phyloP scores from a whole-genome alignment of 1,140 invertebrate species.

The Rhopalosiphum maidis region DNA sequence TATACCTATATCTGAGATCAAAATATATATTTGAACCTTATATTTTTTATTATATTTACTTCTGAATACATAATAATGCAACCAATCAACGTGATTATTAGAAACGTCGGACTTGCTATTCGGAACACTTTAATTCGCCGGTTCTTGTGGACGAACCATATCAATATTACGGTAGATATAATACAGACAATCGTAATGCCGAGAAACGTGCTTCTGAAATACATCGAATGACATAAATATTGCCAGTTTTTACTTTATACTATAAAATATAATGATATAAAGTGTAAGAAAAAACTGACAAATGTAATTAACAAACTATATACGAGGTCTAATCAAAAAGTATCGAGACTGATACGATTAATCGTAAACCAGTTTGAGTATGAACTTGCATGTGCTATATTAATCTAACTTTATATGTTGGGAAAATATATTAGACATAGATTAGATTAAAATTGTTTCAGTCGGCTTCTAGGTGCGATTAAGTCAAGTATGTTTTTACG shows the following conservation, averaged over 20 bases:
- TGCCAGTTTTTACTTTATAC: neutral
- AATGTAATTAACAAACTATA: neutral
- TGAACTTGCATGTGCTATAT: too few relatives aligned
- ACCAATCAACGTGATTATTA: conserved; percentile 84
- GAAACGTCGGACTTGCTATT: conserved; percentile 88
- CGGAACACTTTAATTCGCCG: conserved; percentile 86
- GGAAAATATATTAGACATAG: too few relatives aligned
- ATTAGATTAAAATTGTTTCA: too few relatives aligned
- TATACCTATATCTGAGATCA: neutral
- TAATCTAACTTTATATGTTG: too few relatives aligned
- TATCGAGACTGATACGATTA: too few relatives aligned
- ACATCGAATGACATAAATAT: neutral
- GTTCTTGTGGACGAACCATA: conserved; percentile 80
- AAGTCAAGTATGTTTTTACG: too few relatives aligned
- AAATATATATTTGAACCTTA: neutral
- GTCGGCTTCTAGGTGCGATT: too few relatives aligned
- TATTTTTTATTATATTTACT: conserved; percentile 66
- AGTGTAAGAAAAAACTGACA: neutral
- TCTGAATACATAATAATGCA: conserved; percentile 91
- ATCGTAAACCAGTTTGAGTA: too few relatives aligned
- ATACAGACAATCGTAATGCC: conserved; percentile 41
- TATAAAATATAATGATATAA: neutral
- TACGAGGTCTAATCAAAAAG: too few relatives aligned
- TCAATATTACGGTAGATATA: conserved; percentile 64
- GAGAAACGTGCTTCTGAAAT: conserved; percentile 46